These are phyloP conservation scores for Papilio machaon DNA, from an alignment of 1,140 invertebrate genomes.

Conservation along the genomic window DNA sequence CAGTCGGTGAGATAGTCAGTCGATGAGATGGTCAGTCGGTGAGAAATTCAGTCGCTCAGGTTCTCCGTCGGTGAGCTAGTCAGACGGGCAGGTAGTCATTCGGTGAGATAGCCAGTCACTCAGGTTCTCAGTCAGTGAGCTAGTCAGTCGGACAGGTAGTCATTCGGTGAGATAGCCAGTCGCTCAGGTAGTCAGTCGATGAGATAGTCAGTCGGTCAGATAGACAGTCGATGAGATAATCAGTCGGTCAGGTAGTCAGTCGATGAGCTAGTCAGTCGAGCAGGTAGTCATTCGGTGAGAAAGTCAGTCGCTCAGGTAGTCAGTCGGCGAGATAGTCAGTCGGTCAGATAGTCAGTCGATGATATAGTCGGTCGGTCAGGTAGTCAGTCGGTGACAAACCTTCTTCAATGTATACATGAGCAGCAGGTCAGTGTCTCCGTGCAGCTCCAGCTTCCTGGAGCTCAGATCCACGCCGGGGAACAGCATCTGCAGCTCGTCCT, in stretches of 20 bases:
- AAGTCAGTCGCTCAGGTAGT: not conserved
- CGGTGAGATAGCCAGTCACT: not conserved
- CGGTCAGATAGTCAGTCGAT: not conserved
- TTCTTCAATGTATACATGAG: slow-evolving; percentile 84
- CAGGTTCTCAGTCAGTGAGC: not conserved
- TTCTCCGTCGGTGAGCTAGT: not conserved
- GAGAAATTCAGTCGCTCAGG: not conserved
- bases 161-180: not conserved
- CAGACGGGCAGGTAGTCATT: not conserved
- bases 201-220: not conserved
- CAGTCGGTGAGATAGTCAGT: not conserved
- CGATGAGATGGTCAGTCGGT: not conserved
- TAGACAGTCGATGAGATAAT: not conserved
- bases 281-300: not conserved
- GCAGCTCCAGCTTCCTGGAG: slow-evolving; percentile 85
- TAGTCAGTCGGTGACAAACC: slow-evolving; percentile 44
- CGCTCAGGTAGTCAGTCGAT: not conserved
- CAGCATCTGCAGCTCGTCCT: slow-evolving; percentile 87
- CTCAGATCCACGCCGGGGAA: slow-evolving; percentile 87
- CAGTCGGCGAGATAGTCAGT: not conserved
- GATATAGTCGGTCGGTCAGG: not conserved
- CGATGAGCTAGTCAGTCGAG: not conserved
- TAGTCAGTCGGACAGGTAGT: not conserved
- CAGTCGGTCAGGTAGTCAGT: not conserved
- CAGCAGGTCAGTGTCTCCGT: slow-evolving; percentile 87